A percentile compares a stretch with the other conserved stretches of the same genome.
Evolutionary conservation across 2,888 invertebrate species (phyloP).

Genomic region (Thereva nobilitata): DNA sequence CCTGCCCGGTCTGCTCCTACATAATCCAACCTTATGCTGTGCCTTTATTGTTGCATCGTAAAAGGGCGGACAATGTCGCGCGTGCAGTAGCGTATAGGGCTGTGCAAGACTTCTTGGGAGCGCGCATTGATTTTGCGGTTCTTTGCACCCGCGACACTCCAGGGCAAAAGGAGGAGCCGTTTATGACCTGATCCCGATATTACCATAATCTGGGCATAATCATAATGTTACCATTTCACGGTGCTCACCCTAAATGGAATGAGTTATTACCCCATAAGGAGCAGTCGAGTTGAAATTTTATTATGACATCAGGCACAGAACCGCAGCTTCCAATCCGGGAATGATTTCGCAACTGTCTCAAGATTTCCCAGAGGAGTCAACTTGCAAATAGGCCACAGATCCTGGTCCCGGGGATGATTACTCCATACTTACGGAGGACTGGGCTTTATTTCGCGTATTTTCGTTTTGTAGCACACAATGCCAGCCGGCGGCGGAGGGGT

Average conservation of each 20-base stretch:
- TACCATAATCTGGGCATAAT: slow-evolving; percentile 30
- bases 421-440: slow-evolving; percentile 17
- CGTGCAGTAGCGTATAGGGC: too few species aligned
- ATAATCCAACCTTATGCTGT: too few species aligned
- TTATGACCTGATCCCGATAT: slow-evolving; percentile 15
- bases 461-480: neutral
- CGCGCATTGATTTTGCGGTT: too few species aligned
- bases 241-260: slow-evolving; percentile 29
- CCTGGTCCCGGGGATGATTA: slow-evolving; percentile 29
- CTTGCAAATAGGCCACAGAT: slow-evolving; percentile 9
- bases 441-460: slow-evolving; percentile 26
- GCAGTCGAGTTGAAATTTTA: slow-evolving; percentile 44
- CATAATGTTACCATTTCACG: slow-evolving; percentile 33
- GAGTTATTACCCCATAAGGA: slow-evolving; percentile 44
- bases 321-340: slow-evolving; percentile 32
- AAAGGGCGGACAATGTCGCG: too few species aligned
- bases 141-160: too few species aligned
- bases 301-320: slow-evolving; percentile 36
- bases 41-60: too few species aligned
- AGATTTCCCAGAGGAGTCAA: slow-evolving; percentile 25
- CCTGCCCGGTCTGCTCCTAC: too few species aligned
- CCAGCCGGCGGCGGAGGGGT: neutral
- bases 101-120: too few species aligned
- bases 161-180: neutral
- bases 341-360: slow-evolving; percentile 31